Evolutionary conservation across 2,113 vertebrate species (phyloP).

Genomic region (Promerops cafer): DNA sequence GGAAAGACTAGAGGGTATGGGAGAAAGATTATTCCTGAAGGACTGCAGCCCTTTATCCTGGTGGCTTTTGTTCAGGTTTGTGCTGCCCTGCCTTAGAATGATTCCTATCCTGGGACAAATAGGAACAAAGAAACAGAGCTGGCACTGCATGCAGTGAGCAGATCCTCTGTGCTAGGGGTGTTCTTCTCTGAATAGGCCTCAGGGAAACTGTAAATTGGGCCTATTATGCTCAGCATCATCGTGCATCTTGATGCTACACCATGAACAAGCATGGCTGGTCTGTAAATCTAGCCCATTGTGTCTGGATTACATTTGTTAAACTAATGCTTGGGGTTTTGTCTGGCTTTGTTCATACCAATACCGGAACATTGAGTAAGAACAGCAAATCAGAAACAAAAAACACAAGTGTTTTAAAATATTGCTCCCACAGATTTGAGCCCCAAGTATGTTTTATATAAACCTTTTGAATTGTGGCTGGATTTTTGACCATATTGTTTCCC

Average conservation of each 20-base stretch:
- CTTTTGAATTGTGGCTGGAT: conserved; percentile 36
- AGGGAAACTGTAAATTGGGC: neutral
- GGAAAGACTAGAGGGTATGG: neutral
- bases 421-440: neutral
- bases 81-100: neutral
- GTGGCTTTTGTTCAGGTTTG: neutral
- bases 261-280: neutral
- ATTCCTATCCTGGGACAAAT: neutral
- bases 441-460: conserved; percentile 45
- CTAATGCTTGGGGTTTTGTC: conserved; percentile 33
- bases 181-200: neutral
- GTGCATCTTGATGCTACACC: neutral
- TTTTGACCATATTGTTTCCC: conserved; percentile 44
- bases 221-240: neutral
- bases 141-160: neutral
- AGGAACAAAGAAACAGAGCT: neutral
- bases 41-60: neutral
- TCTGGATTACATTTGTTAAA: conserved; percentile 64
- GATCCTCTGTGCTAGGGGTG: neutral
- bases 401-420: conserved; percentile 14
- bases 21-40: neutral
- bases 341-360: conserved; percentile 41
- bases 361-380: conserved; percentile 45
- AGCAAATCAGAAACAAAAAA: conserved; percentile 56
- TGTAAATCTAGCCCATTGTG: neutral